A percentile compares a stretch with the other conserved stretches of the same genome.
Conservation (phyloP, 23 tunicate species). For the Aplidium turbinatum region DNA sequence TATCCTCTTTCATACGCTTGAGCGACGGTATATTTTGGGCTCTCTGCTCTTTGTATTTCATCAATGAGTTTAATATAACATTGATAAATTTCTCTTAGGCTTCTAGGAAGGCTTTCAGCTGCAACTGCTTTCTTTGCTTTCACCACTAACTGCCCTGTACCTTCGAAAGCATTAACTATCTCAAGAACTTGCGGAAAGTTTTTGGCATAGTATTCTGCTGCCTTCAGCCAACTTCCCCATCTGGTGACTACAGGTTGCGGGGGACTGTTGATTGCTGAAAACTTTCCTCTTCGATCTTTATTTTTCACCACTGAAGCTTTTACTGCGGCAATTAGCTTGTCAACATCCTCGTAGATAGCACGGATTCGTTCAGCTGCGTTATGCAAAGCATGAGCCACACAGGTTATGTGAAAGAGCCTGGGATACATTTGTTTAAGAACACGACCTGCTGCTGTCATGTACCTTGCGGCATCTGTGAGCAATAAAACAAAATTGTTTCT, state of each 20-base stretch:
- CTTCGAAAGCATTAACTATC: constrained; percentile 27
- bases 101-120: constrained; percentile 36
- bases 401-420: constrained; percentile 42
- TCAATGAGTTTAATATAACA: constrained; percentile 26
- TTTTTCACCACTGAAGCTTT: constrained; percentile 50
- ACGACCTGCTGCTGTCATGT: constrained; percentile 55
- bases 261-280: constrained; percentile 49
- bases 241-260: constrained; percentile 42
- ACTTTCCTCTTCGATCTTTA: constrained; percentile 43
- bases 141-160: constrained; percentile 25
- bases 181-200: constrained; percentile 33
- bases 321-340: constrained; percentile 47
- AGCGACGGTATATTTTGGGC: constrained; percentile 27
- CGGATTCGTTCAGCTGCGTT: constrained; percentile 55
- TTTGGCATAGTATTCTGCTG: constrained; percentile 41
- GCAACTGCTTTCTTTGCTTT: constrained; percentile 26
- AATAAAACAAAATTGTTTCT: constrained; percentile 40
- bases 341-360: constrained; percentile 38
- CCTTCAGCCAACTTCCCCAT: constrained; percentile 47
- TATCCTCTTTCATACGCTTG: too few species aligned
- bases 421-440: constrained; percentile 39
- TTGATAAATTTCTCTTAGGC: constrained; percentile 30
- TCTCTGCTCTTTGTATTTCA: constrained; percentile 15
- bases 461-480: constrained; percentile 49
- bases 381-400: constrained; percentile 41